Conservation (phyloP, 2,113 vertebrate species). For the Mola mola region DNA sequence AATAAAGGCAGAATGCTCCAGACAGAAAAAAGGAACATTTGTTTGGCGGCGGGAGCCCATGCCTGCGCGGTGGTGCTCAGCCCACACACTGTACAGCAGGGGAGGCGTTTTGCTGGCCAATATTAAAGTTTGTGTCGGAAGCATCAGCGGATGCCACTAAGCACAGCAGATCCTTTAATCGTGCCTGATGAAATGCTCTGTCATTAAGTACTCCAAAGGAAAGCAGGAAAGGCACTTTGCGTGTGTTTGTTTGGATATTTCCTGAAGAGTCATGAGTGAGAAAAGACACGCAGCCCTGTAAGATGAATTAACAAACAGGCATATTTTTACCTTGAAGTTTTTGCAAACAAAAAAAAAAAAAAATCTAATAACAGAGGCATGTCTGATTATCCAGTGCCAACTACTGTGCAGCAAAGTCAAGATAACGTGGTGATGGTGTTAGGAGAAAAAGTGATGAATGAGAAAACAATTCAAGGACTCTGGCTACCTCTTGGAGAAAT, state of each 20-base stretch:
- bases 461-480: slow-evolving; percentile 7
- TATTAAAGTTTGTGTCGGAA: slow-evolving; percentile 39
- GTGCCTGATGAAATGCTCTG: slow-evolving; percentile 33
- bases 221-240: neutral
- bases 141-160: slow-evolving; percentile 14
- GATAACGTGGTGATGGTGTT: neutral
- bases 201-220: slow-evolving; percentile 7
- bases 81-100: slow-evolving; percentile 68
- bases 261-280: neutral
- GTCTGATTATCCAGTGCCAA: slow-evolving; percentile 18
- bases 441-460: slow-evolving; percentile 11
- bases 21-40: slow-evolving; percentile 56
- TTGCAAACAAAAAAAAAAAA: slow-evolving; percentile 1
- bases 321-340: slow-evolving; percentile 36
- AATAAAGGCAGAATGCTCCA: slow-evolving; percentile 36
- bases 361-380: slow-evolving; percentile 28
- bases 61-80: slow-evolving; percentile 45
- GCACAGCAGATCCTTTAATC: slow-evolving; percentile 32
- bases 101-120: slow-evolving; percentile 48
- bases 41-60: slow-evolving; percentile 51
- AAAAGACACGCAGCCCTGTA: neutral
- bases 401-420: neutral
- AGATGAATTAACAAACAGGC: slow-evolving; percentile 34
- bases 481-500: slow-evolving; percentile 9
- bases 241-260: slow-evolving; percentile 12